Evolutionary conservation across 1,140 invertebrate species (phyloP), one percentile per base, ranked within the genome.

Genomic region (Aphis gossypii): DNA sequence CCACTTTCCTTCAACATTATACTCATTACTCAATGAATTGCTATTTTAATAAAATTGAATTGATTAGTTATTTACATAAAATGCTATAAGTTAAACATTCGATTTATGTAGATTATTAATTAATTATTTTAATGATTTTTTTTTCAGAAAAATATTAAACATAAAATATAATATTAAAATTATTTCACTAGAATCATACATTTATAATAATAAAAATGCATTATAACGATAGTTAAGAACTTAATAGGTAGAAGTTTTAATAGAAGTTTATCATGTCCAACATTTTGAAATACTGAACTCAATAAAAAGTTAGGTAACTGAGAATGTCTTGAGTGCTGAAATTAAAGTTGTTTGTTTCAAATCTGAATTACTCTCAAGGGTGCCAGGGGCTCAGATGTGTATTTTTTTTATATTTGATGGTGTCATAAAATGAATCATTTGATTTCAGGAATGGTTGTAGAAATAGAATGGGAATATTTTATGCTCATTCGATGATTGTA

Each of bases 271-370:
- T 54, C n/a, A 54, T 54, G 20, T 38, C 46, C 30, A 6, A 38
- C 1, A 89, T 38, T n/a, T 54, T 21, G 46, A 54, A 89, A 8
- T 38, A 76, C 60, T n/a, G 30, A 76, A 76, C 60, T 76, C 14
- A 76, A 76, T 76, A 76, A 76, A 76, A 76, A 76, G 30, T 76
- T n/a, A 76, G 60, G 60, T 76, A 76, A 4, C 30, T 21, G 21
- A 56, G 21, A 56, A 35, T 25, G 30, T 89, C 35, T 89, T 18
- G 11, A 41, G 48, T 54, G 88, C 25, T 89, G n/a, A 56, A 89
- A 51, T 89, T 89, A 54, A 89, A 89, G 88, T 89, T 38, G 88
- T 89, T 89, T 35, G 88, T 89, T 89, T 56, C 51, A 41, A 89
- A 89, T 89, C 35, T 89, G 51, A 89, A 89, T 89, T 54, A 54